These are phyloP conservation scores for Pomatorhinus ruficollis DNA, from an alignment of 2,113 vertebrate species.

Conservation along the genomic window DNA sequence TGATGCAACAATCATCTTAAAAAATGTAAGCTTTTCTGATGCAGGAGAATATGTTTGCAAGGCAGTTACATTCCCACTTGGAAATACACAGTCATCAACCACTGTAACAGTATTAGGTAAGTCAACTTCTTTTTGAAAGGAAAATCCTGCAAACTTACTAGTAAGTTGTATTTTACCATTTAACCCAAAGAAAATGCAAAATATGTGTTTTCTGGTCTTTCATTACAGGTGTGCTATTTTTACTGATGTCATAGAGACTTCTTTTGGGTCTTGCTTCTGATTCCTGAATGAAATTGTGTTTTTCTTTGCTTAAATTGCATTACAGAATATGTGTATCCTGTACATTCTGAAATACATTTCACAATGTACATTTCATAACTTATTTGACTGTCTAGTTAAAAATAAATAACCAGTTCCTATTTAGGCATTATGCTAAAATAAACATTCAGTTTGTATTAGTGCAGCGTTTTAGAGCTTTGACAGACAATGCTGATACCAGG, in stretches of 20 bases:
- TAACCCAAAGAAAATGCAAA: background rate
- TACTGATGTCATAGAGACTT: background rate
- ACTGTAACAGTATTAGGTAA: constrained; percentile 89
- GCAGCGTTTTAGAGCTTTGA: background rate
- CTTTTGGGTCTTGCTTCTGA: background rate
- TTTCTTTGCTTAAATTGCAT: too few species aligned
- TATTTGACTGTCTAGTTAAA: background rate
- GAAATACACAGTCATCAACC: constrained; percentile 88
- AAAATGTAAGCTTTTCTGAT: constrained; percentile 88
- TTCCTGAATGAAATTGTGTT: too few species aligned
- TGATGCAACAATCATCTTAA: constrained; percentile 89
- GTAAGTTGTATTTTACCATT: background rate
- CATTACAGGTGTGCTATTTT: background rate
- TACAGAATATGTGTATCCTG: too few species aligned
- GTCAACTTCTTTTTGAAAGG: constrained; percentile 38
- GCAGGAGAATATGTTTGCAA: constrained; percentile 92
- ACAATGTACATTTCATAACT: too few species aligned
- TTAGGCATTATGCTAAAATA: background rate
- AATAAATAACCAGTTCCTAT: background rate
- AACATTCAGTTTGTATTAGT: background rate
- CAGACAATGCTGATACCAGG: background rate
- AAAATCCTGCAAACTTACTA: background rate
- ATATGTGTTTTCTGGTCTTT: background rate
- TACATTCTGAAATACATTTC: too few species aligned
- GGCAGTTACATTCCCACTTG: constrained; percentile 92